Evolutionary conservation across 2,797 vertebrate genomes (phyloP).

Genomic region (Tarsius wallacei): DNA sequence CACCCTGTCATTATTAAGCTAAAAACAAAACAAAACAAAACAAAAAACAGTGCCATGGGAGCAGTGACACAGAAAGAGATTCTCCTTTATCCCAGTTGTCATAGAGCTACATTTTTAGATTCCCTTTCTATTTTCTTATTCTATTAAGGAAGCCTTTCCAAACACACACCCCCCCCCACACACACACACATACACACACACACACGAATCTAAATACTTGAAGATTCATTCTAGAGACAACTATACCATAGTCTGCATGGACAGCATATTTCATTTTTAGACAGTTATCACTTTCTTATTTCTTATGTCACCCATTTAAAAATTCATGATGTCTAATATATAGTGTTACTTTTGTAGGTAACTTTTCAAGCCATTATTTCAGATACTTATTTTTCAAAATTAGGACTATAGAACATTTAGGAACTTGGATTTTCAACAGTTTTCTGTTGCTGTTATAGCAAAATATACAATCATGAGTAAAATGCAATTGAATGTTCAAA

Average conservation of each 20-base stretch:
- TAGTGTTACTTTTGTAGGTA: neutral
- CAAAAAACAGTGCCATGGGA: neutral
- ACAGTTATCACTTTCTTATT: neutral
- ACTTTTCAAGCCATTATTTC: neutral
- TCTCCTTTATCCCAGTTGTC: neutral
- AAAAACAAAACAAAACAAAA: neutral
- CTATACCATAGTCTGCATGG: neutral
- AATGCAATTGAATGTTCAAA: neutral
- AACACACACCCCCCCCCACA: neutral
- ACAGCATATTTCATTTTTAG: neutral
- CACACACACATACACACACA: too few relatives aligned
- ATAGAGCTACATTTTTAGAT: neutral
- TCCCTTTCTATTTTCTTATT: neutral
- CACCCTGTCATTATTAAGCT: neutral
- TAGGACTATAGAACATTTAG: neutral
- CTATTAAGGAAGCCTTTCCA: neutral
- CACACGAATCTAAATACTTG: neutral
- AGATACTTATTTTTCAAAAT: slow-evolving; percentile 1
- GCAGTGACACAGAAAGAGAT: neutral
- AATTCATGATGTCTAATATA: neutral
- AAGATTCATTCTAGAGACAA: neutral
- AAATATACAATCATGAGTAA: neutral
- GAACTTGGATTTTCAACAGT: neutral
- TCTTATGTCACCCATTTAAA: neutral
- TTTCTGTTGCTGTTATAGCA: neutral